phyloP scores from a whole-genome alignment of 2,113 vertebrate genomes.

The Albula glossodonta region DNA sequence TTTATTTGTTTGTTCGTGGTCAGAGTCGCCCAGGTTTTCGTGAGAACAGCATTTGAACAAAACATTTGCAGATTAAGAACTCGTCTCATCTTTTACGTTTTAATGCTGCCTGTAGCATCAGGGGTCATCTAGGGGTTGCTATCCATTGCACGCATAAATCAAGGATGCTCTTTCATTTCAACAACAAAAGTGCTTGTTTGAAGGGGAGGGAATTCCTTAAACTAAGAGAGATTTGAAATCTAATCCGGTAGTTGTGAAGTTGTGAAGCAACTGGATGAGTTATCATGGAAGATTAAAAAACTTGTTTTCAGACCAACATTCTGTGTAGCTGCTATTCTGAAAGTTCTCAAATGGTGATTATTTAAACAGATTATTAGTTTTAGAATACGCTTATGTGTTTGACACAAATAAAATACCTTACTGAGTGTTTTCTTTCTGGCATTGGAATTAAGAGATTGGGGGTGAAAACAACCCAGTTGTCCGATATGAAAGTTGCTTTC shows the following conservation, averaged over 20 bases:
- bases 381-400: no score
- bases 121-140: slow-evolving; percentile 56
- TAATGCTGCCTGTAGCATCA: slow-evolving; percentile 16
- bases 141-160: slow-evolving; percentile 57
- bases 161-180: slow-evolving; percentile 49
- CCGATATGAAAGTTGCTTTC: not conserved
- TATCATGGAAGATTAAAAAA: no score
- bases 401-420: no score
- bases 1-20: not conserved
- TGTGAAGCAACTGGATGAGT: no score
- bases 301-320: no score
- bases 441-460: no score
- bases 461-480: not conserved
- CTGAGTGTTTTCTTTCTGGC: no score
- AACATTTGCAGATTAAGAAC: not conserved
- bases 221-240: slow-evolving; percentile 40
- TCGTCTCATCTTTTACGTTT: not conserved
- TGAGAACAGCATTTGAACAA: not conserved
- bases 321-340: no score
- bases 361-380: no score
- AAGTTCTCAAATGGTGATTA: no score
- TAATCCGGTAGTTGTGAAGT: no score
- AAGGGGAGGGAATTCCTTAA: slow-evolving; percentile 16
- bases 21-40: not conserved
- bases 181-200: slow-evolving; percentile 50